A percentile compares a stretch with the other conserved stretches of the same genome.
Conservation (phyloP, 2,888 invertebrate genomes). For the Pinctada fucata region DNA sequence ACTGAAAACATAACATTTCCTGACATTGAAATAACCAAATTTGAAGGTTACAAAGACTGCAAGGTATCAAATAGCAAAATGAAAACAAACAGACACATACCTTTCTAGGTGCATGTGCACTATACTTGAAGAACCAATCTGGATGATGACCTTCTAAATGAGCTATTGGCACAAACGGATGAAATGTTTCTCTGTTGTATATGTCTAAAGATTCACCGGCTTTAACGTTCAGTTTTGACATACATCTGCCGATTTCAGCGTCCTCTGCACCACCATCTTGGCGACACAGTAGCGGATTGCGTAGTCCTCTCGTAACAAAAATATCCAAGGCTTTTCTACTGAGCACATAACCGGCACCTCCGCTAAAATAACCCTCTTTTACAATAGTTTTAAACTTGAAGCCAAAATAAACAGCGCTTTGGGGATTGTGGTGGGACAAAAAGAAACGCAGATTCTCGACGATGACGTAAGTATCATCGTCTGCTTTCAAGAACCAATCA, state of each 20-base stretch:
- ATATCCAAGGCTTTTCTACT: conserved; percentile 86
- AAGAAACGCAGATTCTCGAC: conserved; percentile 88
- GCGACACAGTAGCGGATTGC: conserved; percentile 41
- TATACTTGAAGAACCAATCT: conserved; percentile 65
- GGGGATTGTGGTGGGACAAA: conserved; percentile 82
- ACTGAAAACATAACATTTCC: too few species aligned
- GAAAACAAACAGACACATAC: conserved; percentile 41
- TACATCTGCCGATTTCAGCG: conserved; percentile 69
- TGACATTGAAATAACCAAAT: too few species aligned
- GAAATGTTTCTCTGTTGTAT: conserved; percentile 66
- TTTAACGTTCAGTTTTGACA: conserved; percentile 67
- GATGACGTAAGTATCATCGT: conserved; percentile 97
- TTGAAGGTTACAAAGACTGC: too few species aligned
- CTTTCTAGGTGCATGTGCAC: conserved; percentile 58
- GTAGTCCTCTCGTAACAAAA: conserved; percentile 82
- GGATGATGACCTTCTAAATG: conserved; percentile 67
- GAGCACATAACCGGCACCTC: conserved; percentile 88
- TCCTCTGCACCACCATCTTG: conserved; percentile 70
- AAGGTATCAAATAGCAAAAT: too few species aligned
- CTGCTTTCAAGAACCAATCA: conserved; percentile 98
- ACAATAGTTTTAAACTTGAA: conserved; percentile 66
- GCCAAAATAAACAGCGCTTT: conserved; percentile 88
- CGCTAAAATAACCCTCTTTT: conserved; percentile 77
- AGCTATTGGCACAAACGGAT: conserved; percentile 68
- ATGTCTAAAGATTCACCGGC: conserved; percentile 63